Conservation (phyloP, 2,797 vertebrate genomes). For the Pangasius mekongensis region DNA sequence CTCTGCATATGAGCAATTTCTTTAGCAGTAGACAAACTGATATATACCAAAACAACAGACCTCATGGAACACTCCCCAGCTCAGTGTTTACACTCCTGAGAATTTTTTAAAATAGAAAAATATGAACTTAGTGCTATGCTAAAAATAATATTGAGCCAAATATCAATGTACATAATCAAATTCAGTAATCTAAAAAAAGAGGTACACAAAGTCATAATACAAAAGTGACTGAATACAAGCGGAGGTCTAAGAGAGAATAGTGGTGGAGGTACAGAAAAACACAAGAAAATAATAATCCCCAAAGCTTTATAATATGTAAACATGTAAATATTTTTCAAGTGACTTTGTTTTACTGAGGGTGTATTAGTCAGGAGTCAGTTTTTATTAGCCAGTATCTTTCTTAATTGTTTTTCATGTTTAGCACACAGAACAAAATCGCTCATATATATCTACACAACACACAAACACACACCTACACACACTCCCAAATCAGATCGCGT, state of each 20-base stretch:
- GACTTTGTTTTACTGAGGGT: background rate
- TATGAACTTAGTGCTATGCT: background rate
- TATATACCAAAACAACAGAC: background rate
- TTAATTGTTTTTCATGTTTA: background rate
- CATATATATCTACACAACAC: background rate
- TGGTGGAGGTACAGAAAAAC: background rate
- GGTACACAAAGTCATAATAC: background rate
- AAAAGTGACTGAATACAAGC: background rate
- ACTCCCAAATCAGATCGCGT: constrained; percentile 15
- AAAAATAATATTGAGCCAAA: background rate
- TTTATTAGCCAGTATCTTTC: background rate
- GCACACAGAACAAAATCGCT: background rate
- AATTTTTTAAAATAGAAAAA: background rate
- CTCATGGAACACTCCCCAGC: background rate
- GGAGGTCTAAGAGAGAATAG: background rate
- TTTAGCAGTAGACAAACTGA: background rate
- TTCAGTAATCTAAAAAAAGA: background rate
- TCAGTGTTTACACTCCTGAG: background rate
- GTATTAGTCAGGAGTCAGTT: background rate
- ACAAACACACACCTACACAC: constrained; percentile 19
- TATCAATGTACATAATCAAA: background rate
- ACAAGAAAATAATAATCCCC: background rate
- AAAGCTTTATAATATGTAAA: background rate
- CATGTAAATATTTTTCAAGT: background rate
- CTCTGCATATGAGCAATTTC: background rate